Evolutionary conservation across 2,888 invertebrate genomes (phyloP).

Genomic region (Lepidochrysops patricia): DNA sequence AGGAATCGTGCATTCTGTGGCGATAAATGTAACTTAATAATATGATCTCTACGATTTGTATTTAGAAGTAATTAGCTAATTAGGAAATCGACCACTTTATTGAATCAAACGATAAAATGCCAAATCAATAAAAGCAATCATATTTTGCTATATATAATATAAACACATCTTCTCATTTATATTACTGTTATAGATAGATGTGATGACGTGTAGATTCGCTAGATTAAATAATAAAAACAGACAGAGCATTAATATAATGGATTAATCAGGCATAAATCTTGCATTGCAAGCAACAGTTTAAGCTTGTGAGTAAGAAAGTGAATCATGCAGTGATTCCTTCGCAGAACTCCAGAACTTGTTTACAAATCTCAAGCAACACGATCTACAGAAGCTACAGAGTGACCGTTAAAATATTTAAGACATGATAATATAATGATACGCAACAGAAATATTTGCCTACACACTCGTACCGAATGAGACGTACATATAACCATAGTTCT

Average conservation of each 20-base stretch:
- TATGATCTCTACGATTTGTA: too few species aligned
- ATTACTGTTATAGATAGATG: too few species aligned
- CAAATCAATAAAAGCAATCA: too few species aligned
- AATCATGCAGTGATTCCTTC: conserved; percentile 13
- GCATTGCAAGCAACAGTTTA: conserved; percentile 2
- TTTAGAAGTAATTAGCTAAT: too few species aligned
- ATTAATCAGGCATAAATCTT: background rate
- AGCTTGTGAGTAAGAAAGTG: conserved; percentile 11
- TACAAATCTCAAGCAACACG: background rate
- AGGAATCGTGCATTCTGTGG: too few species aligned
- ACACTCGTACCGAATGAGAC: too few species aligned
- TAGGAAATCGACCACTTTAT: too few species aligned
- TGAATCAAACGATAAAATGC: too few species aligned
- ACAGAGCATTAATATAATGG: background rate
- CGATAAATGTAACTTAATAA: too few species aligned
- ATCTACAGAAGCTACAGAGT: background rate
- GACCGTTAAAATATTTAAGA: background rate
- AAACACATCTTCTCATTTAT: too few species aligned
- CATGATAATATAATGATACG: background rate
- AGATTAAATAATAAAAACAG: background rate
- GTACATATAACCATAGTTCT: too few species aligned
- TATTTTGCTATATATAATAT: too few species aligned
- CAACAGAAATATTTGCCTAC: background rate
- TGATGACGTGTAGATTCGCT: background rate
- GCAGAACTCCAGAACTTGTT: background rate